phyloP scores from a whole-genome alignment of 2,888 invertebrate species.

The Conus canariensis region DNA sequence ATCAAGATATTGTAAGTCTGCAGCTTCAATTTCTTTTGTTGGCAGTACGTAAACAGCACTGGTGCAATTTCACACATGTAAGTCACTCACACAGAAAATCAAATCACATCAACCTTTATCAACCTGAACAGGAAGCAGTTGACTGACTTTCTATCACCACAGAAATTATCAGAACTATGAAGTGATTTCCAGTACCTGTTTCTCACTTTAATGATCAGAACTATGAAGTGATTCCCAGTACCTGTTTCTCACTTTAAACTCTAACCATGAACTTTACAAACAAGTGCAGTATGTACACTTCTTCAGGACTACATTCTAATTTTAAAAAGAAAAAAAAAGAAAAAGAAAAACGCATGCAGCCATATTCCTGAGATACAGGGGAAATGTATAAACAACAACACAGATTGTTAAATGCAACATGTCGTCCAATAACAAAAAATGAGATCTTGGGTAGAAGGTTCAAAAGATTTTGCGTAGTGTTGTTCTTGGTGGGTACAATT shows the following conservation, averaged over 20 bases:
- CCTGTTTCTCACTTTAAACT: neutral
- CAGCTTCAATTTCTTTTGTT: no score
- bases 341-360: neutral
- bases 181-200: no score
- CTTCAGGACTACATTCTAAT: constrained; percentile 2
- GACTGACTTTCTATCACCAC: no score
- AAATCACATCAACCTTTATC: no score
- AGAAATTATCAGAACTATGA: no score
- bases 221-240: no score
- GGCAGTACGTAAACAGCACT: no score
- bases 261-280: constrained; percentile 32
- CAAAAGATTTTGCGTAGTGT: constrained; percentile 4
- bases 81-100: no score
- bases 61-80: no score
- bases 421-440: neutral
- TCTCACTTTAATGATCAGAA: no score
- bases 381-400: constrained; percentile 23
- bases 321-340: neutral
- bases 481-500: constrained; percentile 9
- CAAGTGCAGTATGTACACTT: constrained; percentile 34
- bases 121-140: no score
- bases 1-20: no score
- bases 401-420: constrained; percentile 21
- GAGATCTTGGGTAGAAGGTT: constrained; percentile 23
- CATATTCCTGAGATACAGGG: constrained; percentile 29